These are phyloP conservation scores for Clusia tigrina DNA, from an alignment of 2,888 invertebrate genomes.

Conservation along the genomic window DNA sequence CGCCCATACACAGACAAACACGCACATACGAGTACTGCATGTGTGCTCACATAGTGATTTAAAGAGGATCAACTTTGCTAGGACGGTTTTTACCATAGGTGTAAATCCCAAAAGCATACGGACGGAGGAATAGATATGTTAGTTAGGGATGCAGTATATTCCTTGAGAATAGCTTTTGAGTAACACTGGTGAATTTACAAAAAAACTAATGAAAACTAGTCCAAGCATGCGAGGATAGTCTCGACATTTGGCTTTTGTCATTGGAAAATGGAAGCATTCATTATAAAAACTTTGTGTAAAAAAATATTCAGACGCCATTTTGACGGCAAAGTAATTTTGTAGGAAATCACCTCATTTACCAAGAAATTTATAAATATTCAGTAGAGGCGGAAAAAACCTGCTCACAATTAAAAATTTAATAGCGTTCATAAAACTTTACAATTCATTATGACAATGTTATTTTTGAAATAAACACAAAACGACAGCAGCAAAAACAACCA, in stretches of 20 bases:
- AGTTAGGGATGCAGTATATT: too few species aligned
- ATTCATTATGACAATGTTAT: constrained; percentile 12
- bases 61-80: too few species aligned
- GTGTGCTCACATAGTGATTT: too few species aligned
- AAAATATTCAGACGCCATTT: constrained; percentile 4
- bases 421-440: constrained; percentile 31
- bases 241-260: too few species aligned
- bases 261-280: too few species aligned
- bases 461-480: neutral
- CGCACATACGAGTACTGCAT: constrained; percentile 14
- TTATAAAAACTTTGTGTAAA: neutral
- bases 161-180: too few species aligned
- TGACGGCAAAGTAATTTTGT: neutral
- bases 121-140: too few species aligned
- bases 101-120: too few species aligned
- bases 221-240: too few species aligned
- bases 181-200: too few species aligned
- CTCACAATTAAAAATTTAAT: constrained; percentile 34
- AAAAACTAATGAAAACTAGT: too few species aligned
- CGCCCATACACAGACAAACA: constrained; percentile 22
- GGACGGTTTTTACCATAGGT: too few species aligned
- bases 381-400: constrained; percentile 42
- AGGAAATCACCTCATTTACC: neutral
- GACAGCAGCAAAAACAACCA: neutral
- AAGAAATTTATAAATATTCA: constrained; percentile 40